Conservation (phyloP, 2,797 vertebrate genomes). For the Lerista edwardsae region DNA sequence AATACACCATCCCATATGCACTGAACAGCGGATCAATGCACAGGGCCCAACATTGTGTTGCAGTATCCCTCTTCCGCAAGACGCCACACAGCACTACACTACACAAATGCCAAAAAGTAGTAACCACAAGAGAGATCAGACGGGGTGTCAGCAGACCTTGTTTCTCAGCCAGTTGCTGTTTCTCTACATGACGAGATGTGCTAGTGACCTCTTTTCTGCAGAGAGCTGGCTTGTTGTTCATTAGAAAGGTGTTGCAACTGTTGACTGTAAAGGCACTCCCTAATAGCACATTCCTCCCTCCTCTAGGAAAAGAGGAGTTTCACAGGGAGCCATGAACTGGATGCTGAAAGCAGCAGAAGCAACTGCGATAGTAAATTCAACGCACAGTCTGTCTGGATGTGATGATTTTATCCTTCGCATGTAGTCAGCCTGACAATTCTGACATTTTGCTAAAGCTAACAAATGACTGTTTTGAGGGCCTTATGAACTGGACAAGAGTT, state of each 20-base stretch:
- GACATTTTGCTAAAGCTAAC: constrained; percentile 5
- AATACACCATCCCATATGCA: too few relatives aligned
- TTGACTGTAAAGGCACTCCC: not conserved
- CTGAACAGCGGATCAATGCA: too few relatives aligned
- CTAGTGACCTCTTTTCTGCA: not conserved
- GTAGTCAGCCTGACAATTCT: not conserved
- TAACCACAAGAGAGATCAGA: not conserved
- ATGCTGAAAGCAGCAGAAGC: not conserved
- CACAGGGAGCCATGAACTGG: too few relatives aligned
- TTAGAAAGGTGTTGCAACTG: not conserved
- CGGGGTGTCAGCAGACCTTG: not conserved
- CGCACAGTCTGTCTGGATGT: constrained; percentile 19
- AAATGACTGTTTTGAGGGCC: constrained; percentile 24
- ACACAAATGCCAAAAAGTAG: not conserved
- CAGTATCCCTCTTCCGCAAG: too few relatives aligned
- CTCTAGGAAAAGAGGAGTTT: too few relatives aligned
- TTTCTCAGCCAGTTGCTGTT: not conserved
- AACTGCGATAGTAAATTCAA: rapidly evolving
- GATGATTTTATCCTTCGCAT: constrained; percentile 4
- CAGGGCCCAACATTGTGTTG: too few relatives aligned
- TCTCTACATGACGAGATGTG: not conserved
- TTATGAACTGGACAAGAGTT: constrained; percentile 45
- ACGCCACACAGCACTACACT: not conserved
- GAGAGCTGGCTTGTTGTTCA: not conserved
- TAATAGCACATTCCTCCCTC: too few relatives aligned